Base-by-base conservation (phyloP, 2,888 invertebrate species). In the Stictocephala bisonia region DNA sequence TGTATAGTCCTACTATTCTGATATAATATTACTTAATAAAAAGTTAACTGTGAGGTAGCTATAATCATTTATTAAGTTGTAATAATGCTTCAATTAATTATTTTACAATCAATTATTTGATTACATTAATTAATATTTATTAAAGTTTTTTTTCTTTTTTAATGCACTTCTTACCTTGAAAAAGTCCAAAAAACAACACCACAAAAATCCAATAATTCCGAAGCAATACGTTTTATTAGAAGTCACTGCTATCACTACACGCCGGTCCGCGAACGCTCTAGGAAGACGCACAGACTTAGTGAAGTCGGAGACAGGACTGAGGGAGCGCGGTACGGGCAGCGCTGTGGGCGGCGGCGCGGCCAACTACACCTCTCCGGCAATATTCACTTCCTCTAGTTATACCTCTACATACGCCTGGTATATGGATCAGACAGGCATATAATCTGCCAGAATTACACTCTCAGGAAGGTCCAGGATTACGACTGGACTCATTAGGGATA, bases 371-470 rank as follows among this genome's bases (percentile, higher is more conserved):
- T 31, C 56, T 53, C 26, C 35, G 11, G 4, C 3, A 27, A 31
- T 15, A 56, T 29, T 11, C 31, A 15, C 56, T 56, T 11, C 60
- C 40, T 35, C 31, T 60, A 40, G 35, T n/a, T n/a, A n/a, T n/a
- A n/a, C n/a, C n/a, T n/a, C n/a, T n/a, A n/a, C n/a, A n/a, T n/a
- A n/a, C n/a, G n/a, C n/a, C 60, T 24, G 18, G 60, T 60, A 22
- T 60, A 60, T 60, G 60, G 60, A 60, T 60, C 60, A 60, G 22
- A 22, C 22, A 22, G 40, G 40, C 60, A n/a, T 60, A 60, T 60
- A 60, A 60, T 60, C 60, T 35, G 60, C 22, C 60, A 31, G 40
- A 60, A 60, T 60, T 60, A 60, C 40, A 60, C 31, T 35, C 60
- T 24, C n/a, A 24, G 22, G 24, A 15, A 24, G 53, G 53, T 31